Base-by-base conservation (phyloP, 2,888 invertebrate genomes). In the Stramonita haemastoma region DNA sequence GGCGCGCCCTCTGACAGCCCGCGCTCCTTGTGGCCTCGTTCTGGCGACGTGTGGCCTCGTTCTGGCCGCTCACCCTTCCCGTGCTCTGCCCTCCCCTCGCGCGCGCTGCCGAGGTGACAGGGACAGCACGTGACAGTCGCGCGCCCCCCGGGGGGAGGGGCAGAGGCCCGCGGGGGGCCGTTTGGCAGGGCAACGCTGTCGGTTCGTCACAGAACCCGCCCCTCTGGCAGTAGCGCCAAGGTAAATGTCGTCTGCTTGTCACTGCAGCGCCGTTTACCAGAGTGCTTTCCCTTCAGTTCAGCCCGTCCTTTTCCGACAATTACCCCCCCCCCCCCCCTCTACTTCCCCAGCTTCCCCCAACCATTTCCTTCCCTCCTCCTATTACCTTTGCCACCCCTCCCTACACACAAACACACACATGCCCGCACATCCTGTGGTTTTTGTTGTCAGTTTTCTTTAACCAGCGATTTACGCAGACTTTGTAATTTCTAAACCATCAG, bases 11-110 rank as follows among this genome's bases (percentile, higher is more conserved):
- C 88, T 88, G 83, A 81, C 83, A 79, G 87, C 19, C 73, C 81
- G 66, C 66, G 88, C 81, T 88, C 88, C 88, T 83, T 26, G 81
- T 83, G 88, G 88, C 88, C 83, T 79, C 81, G 83, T 88, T 88
- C 36, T 81, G 88, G 88, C 66, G 81, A 83, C 81, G 79, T 66
- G 66, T 83, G 88, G 88, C 88, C 83, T 79, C 81, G 83, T 88
- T 88, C 36, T 81, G 88, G 88, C 36, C 22, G 46, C 87, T 60
- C 57, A 81, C 83, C 66, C 26, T 34, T 60, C 81, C 83, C 83
- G 81, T 66, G 66, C 83, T 19, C 57, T 81, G 19, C 81, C 60
- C 83, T 77, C 34, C 88, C 36, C 81, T 66, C n/a, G 60, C 66
- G 66, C 81, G 83, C n/a, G 60, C 66, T 11, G 29, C 46, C 46